Evolutionary conservation across 2,113 vertebrate species (phyloP), one percentile per base, ranked within the genome.

Genomic region (Formicarius rufipectus): DNA sequence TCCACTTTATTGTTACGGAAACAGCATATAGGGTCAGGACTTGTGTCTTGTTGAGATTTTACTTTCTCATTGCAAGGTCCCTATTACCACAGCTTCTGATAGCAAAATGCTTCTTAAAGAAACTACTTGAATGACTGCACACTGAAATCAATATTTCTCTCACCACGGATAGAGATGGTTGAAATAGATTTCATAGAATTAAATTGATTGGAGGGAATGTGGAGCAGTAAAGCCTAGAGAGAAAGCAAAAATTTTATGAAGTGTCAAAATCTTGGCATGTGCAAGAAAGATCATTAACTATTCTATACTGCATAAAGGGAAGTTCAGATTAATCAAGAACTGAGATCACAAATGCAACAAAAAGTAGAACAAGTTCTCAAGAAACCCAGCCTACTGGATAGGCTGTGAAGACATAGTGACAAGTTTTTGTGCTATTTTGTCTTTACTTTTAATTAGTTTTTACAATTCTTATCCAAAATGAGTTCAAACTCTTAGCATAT

Each of bases 111-210:
- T 83, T 93, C 63, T 16, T 74, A 69, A 85, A 89, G 40, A 60
- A 93, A 53, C 42, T 60, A 27, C 37, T 63, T 59, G 62, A 95
- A 74, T 71, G 58, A 55, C 28, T 74, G 33, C 59, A 84, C 22
- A 33, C 23, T 71, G 45, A 86, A 90, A 89, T 66, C 59, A 83
- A 92, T 58, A 82, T 90, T 93, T 85, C 56, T 89, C 88, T 92
- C 63, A 45, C 24, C 53, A 60, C 33, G 22, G 45, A 90, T 69
- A 68, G 1, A 76, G 67, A 66, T 55, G 52, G 73, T 55, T 69
- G 83, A 93, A 77, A 50, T n/a, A 24, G 19, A 74, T 58, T 75
- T 92, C 72, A 87, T 16, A 62, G 33, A 92, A 88, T 66, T 92
- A 90, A 86, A 91, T 21, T 83, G 67, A 90, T 45, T 60, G 58